Evolutionary conservation across 2,113 vertebrate genomes (phyloP).

Genomic region (Eupsittula cactorum): DNA sequence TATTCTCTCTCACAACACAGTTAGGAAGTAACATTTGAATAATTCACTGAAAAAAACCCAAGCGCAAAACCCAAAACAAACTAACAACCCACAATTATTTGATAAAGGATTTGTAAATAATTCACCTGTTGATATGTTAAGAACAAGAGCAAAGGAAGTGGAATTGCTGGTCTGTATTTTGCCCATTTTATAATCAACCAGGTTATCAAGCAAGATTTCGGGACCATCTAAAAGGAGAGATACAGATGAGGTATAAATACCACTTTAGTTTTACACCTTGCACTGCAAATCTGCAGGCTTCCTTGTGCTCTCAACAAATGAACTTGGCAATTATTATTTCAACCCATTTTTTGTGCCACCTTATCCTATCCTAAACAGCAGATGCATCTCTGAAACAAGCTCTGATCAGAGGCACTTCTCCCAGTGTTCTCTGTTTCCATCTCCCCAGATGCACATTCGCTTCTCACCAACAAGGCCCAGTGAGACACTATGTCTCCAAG

Average conservation of each 20-base stretch:
- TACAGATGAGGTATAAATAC: neutral
- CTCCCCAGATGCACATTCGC: neutral
- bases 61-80: neutral
- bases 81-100: neutral
- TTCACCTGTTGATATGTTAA: neutral
- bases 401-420: neutral
- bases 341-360: neutral
- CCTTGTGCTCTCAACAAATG: neutral
- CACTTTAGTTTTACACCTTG: neutral
- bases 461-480: neutral
- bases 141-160: neutral
- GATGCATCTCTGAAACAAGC: neutral
- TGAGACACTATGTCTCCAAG: rapidly evolving
- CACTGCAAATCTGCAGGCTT: neutral
- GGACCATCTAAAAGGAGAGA: neutral
- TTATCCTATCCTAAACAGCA: neutral
- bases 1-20: neutral
- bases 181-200: neutral
- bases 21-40: neutral
- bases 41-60: neutral
- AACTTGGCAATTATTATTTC: neutral
- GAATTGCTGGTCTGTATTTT: neutral
- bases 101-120: neutral
- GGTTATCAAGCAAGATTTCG: neutral
- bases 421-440: neutral